Evolutionary conservation across 2,797 vertebrate species (phyloP).

Genomic region (Eulemur mongoz): DNA sequence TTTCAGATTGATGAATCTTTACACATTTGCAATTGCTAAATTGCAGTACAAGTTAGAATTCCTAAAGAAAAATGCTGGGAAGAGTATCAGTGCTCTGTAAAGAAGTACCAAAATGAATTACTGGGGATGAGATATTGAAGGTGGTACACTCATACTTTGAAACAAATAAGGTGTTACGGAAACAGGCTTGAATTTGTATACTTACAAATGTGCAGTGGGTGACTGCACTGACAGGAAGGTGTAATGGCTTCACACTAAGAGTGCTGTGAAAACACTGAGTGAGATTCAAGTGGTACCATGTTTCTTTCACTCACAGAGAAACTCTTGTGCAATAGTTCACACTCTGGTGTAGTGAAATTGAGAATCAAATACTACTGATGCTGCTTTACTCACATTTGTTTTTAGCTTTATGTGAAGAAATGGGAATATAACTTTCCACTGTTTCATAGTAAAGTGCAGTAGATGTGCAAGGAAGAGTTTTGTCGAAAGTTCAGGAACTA

Average conservation of each 20-base stretch:
- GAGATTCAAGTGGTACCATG: background rate
- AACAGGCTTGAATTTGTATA: background rate
- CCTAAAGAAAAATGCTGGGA: background rate
- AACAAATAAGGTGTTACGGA: background rate
- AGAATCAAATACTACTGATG: background rate
- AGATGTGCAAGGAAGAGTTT: background rate
- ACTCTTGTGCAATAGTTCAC: background rate
- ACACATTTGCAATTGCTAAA: slow-evolving; percentile 2
- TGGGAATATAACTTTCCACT: background rate
- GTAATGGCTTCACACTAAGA: background rate
- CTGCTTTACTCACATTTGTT: background rate
- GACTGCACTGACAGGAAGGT: background rate
- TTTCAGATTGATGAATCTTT: background rate
- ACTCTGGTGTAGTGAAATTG: background rate
- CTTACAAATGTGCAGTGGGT: background rate
- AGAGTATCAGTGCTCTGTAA: background rate
- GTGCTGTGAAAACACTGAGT: background rate
- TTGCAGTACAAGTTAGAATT: background rate
- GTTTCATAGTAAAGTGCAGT: background rate
- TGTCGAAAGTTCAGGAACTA: slow-evolving; percentile 16
- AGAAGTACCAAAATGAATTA: slow-evolving; percentile 8
- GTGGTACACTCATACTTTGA: background rate
- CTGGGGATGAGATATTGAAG: background rate
- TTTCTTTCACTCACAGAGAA: slow-evolving; percentile 23
- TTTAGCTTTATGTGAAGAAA: background rate